A percentile compares a stretch with the other conserved stretches of the same genome.
These are phyloP conservation scores for Myotis planiceps DNA, from an alignment of 2,797 vertebrate genomes.

Conservation along the genomic window DNA sequence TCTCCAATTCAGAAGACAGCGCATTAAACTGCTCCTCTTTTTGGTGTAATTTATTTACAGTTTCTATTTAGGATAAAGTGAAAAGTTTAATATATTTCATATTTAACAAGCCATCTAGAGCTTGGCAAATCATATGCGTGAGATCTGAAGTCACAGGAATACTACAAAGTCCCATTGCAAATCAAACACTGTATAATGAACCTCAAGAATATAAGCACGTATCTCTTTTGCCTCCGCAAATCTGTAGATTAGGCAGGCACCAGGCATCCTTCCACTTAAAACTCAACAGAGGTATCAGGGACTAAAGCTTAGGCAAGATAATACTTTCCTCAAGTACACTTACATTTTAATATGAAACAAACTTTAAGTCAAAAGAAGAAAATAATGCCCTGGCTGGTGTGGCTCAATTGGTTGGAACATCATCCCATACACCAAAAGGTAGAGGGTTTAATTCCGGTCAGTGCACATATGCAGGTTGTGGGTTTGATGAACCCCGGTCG, in stretches of 20 bases:
- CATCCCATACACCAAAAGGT: too few relatives aligned
- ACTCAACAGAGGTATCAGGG: not conserved
- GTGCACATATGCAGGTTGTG: too few relatives aligned
- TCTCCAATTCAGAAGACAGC: constrained; percentile 90
- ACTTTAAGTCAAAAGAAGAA: constrained; percentile 17
- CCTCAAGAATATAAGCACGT: not conserved
- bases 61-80: constrained; percentile 87
- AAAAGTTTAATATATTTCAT: constrained; percentile 58
- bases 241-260: not conserved
- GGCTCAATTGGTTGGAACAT: too few relatives aligned
- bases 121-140: not conserved
- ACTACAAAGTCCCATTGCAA: not conserved
- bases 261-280: not conserved
- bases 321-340: not conserved
- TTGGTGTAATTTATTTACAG: constrained; percentile 89
- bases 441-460: too few relatives aligned
- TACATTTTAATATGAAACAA: constrained; percentile 30
- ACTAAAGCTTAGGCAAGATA: not conserved
- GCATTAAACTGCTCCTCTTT: constrained; percentile 92
- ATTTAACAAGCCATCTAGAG: not conserved
- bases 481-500: too few relatives aligned
- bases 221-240: not conserved
- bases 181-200: not conserved
- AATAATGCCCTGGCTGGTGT: not conserved
- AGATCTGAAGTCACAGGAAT: not conserved